These are phyloP conservation scores for Pristionchus exspectatus DNA, from an alignment of 2,888 invertebrate species.

Conservation along the genomic window DNA sequence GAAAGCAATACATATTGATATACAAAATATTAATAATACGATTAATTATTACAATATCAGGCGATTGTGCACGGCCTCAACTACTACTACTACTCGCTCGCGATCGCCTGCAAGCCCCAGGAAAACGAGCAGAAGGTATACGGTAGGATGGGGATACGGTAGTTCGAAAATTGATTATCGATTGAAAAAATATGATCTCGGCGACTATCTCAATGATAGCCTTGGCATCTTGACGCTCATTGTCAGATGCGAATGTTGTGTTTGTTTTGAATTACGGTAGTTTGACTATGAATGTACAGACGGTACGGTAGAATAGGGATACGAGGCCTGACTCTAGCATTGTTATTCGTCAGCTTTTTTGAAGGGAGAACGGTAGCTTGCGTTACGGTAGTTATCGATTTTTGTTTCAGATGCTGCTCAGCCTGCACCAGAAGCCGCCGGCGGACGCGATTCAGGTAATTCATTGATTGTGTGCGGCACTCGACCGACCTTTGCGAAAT, in stretches of 20 bases:
- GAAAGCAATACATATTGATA: not conserved
- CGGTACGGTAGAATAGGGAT: no score
- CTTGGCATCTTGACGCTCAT: no score
- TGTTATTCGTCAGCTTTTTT: no score
- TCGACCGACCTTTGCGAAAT: no score
- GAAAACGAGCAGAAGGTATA: constrained; percentile 93
- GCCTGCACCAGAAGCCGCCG: constrained; percentile 99
- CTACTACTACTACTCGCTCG: constrained; percentile 98
- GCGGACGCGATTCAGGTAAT: constrained; percentile 88
- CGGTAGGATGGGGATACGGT: not conserved
- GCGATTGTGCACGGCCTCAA: constrained; percentile 98
- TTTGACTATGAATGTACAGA: no score
- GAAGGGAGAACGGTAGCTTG: no score
- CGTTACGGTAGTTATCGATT: constrained; percentile 2
- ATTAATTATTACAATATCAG: constrained; percentile 69
- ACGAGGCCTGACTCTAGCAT: no score
- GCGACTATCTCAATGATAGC: no score
- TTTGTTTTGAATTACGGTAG: no score
- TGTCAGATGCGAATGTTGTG: no score
- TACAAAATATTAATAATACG: not conserved
- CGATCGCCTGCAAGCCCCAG: constrained; percentile 99
- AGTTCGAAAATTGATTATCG: not conserved
- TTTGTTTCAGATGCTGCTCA: constrained; percentile 88
- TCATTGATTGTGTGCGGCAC: not conserved
- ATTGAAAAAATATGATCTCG: not conserved